Percentiles rank a stretch among this genome's conserved stretches.
Conservation (phyloP, 2,113 vertebrate species). For the Grantiella picta region DNA sequence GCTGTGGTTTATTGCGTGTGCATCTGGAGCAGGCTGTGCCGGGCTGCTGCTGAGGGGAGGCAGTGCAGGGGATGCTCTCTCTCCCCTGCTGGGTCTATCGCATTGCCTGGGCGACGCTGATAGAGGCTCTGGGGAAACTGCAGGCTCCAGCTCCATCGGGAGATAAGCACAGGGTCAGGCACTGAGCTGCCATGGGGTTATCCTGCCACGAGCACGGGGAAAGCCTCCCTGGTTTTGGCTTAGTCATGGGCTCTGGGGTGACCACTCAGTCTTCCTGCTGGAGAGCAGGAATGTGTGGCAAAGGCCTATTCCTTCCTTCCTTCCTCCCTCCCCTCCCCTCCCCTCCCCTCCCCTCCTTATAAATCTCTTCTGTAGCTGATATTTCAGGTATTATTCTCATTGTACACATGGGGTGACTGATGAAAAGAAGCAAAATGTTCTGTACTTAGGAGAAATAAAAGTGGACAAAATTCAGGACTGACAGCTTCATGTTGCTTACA, state of each 20-base stretch:
- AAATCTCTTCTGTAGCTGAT: neutral
- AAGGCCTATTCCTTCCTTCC: neutral
- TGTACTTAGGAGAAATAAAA: neutral
- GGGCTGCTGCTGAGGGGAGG: neutral
- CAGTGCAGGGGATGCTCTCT: neutral
- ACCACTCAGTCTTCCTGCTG: rapidly evolving
- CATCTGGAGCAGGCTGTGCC: neutral
- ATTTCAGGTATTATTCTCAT: neutral
- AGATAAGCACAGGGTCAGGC: neutral
- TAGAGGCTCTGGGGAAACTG: neutral
- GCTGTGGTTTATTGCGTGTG: neutral
- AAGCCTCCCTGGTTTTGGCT: neutral
- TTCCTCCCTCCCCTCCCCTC: neutral
- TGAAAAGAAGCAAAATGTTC: neutral
- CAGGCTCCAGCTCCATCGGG: neutral
- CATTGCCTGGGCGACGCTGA: neutral
- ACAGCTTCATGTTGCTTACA: neutral
- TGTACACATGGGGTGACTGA: neutral
- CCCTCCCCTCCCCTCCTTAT: rapidly evolving
- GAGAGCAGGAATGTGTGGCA: neutral
- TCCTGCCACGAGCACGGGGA: neutral
- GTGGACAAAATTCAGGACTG: neutral
- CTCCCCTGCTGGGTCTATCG: rapidly evolving
- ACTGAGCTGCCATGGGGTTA: rapidly evolving
- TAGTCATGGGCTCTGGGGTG: neutral